Conservation (phyloP, 2,888 invertebrate species). For the Agriopis aurantiaria region DNA sequence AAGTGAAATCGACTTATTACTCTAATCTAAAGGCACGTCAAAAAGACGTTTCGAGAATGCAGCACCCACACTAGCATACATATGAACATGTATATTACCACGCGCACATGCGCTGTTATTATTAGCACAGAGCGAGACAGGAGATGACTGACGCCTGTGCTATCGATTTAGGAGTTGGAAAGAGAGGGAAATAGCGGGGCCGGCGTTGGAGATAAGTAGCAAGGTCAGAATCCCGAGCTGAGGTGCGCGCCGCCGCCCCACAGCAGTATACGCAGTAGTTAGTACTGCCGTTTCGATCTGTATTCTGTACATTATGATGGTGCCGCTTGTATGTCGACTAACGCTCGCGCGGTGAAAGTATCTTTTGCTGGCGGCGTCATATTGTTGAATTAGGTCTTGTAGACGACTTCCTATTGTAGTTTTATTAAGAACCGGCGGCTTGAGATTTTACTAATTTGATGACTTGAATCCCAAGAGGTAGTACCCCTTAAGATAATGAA, state of each 20-base stretch:
- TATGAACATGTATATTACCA: constrained; percentile 30
- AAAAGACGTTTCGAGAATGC: constrained; percentile 61
- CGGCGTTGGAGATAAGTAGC: constrained; percentile 73
- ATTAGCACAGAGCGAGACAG: constrained; percentile 71
- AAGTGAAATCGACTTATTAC: constrained; percentile 27
- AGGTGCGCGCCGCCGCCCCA: constrained; percentile 33
- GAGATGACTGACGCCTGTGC: constrained; percentile 53
- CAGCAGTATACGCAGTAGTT: constrained; percentile 30
- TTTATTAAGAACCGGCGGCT: background rate
- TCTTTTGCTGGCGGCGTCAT: constrained; percentile 22
- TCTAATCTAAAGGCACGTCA: constrained; percentile 36
- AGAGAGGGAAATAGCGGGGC: constrained; percentile 60
- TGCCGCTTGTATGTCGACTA: constrained; percentile 23
- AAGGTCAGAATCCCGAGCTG: constrained; percentile 67
- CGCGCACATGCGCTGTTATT: constrained; percentile 61
- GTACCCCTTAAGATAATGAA: background rate
- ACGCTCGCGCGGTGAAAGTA: constrained; percentile 55
- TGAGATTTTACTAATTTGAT: no score
- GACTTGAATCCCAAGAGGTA: background rate
- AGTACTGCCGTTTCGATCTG: background rate
- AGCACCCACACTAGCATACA: constrained; percentile 56
- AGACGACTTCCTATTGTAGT: background rate
- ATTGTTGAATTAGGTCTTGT: constrained; percentile 15
- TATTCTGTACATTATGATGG: constrained; percentile 10
- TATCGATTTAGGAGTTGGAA: constrained; percentile 68